phyloP scores from a whole-genome alignment of 2,888 invertebrate species.

The Gymnoscelis rufifasciata region DNA sequence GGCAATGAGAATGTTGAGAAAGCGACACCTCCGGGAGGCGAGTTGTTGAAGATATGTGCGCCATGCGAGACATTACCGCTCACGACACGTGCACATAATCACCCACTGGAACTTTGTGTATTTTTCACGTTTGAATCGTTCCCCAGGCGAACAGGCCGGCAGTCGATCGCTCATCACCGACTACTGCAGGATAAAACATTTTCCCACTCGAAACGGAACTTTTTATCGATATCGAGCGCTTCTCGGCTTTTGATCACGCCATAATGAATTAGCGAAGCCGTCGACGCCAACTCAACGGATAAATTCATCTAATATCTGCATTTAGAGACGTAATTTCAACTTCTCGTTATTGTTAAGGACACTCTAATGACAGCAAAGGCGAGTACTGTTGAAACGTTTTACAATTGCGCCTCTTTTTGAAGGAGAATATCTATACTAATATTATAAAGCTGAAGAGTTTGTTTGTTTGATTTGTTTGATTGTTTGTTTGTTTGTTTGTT shows the following conservation, averaged over 20 bases:
- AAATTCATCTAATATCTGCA: conserved; percentile 1
- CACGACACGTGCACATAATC: conserved; percentile 38
- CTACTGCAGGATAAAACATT: conserved; percentile 18
- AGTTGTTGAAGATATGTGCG: conserved; percentile 29
- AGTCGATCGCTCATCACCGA: conserved; percentile 23
- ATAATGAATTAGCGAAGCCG: conserved; percentile 20
- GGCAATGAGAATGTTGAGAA: conserved; percentile 28
- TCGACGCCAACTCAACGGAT: conserved; percentile 13
- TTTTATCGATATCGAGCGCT: conserved; percentile 10
- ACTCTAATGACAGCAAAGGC: conserved; percentile 29
- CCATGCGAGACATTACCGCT: conserved; percentile 30
- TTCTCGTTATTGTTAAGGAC: conserved; percentile 24
- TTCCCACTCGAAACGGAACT: conserved; percentile 11
- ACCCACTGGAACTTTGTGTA: conserved; percentile 32
- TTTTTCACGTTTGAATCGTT: conserved; percentile 29
- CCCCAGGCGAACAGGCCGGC: conserved; percentile 15
- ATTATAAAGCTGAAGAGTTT: too few relatives aligned
- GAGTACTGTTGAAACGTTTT: conserved; percentile 26
- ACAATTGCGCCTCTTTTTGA: conserved; percentile 33
- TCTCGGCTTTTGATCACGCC: conserved; percentile 24
- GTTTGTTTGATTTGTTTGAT: too few relatives aligned
- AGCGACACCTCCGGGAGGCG: conserved; percentile 31
- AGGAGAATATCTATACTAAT: too few relatives aligned
- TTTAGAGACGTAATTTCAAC: conserved; percentile 10
- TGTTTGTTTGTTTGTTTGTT: too few relatives aligned